These are phyloP conservation scores for Chionis minor DNA, from an alignment of 2,113 vertebrate genomes.

Conservation along the genomic window DNA sequence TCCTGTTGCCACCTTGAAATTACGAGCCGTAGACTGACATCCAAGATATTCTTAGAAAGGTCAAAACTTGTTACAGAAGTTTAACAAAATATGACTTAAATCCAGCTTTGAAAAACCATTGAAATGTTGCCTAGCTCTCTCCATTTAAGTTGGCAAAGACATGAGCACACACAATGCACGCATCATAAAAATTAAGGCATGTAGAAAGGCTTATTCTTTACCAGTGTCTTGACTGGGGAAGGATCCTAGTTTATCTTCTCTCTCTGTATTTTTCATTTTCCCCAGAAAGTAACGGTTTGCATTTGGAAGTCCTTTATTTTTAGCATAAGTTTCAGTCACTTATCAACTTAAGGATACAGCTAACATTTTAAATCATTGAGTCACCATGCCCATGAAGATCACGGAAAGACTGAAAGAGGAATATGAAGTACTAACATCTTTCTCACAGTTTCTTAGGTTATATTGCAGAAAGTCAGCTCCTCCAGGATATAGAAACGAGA, in stretches of 20 bases:
- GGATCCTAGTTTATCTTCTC: not conserved
- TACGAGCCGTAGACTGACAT: not conserved
- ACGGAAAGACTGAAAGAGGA: not conserved
- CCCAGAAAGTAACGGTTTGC: not conserved
- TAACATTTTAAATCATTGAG: not conserved
- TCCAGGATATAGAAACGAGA: not conserved
- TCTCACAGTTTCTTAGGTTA: not conserved
- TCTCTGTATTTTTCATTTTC: not conserved
- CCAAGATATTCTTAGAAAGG: not conserved
- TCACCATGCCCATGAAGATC: not conserved
- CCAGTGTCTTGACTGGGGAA: not conserved
- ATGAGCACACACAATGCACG: not conserved
- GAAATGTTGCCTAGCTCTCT: not conserved
- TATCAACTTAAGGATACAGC: not conserved
- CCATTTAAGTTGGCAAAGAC: not conserved
- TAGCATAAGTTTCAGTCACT: accelerated
- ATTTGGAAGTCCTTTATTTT: not conserved
- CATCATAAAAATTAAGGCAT: not conserved
- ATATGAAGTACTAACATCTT: not conserved
- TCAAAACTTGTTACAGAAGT: not conserved
- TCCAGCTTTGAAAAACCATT: not conserved
- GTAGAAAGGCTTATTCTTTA: not conserved
- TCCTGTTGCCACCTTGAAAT: not conserved
- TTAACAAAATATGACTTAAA: not conserved
- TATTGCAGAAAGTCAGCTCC: not conserved